Evolutionary conservation across 2,888 invertebrate species (phyloP).

Genomic region (Erebia palarica): DNA sequence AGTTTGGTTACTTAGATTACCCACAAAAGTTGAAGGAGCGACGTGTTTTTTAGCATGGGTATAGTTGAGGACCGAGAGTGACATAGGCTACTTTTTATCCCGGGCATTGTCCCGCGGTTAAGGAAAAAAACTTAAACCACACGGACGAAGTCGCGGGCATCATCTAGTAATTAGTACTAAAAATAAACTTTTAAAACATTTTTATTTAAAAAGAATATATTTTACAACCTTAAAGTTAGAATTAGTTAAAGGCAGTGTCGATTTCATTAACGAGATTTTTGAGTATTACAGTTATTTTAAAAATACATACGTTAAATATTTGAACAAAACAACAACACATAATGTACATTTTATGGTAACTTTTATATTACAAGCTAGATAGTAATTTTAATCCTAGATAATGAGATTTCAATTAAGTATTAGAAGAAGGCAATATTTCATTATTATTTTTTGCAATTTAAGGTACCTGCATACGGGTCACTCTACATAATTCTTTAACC

Average conservation of each 20-base stretch:
- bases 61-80: too few species aligned
- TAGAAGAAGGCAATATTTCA: conserved; percentile 8
- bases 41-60: too few species aligned
- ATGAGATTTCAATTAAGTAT: neutral
- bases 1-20: conserved; percentile 1
- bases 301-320: conserved; percentile 39
- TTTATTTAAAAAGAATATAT: conserved; percentile 55
- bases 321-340: neutral
- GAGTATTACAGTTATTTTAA: conserved; percentile 64
- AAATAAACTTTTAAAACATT: conserved; percentile 37
- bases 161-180: neutral
- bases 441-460: neutral
- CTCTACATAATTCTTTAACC: too few species aligned
- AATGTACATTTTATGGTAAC: neutral
- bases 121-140: too few species aligned
- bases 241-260: conserved; percentile 78
- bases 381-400: neutral
- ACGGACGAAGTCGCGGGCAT: too few species aligned
- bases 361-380: conserved; percentile 7
- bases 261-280: conserved; percentile 59
- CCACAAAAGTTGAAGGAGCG: neutral
- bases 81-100: too few species aligned
- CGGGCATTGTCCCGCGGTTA: too few species aligned
- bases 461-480: neutral
- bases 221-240: conserved; percentile 63